phyloP scores from a whole-genome alignment of 2,797 vertebrate genomes.

The Onychomys arenicola region DNA sequence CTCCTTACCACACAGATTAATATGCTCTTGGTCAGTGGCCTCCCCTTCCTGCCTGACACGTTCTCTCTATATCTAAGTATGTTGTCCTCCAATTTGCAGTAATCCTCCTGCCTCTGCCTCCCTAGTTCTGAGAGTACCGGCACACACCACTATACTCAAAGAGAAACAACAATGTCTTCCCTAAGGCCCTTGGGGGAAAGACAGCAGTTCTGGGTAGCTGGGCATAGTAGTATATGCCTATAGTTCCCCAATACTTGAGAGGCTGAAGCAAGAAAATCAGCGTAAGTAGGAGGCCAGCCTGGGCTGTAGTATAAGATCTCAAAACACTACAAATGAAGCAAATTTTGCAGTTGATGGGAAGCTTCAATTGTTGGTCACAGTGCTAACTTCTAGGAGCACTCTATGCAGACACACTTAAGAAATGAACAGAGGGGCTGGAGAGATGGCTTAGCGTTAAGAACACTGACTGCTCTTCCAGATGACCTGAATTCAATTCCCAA shows the following conservation, averaged over 20 bases:
- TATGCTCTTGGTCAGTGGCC: slow-evolving; percentile 18
- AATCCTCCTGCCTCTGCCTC: too few species aligned
- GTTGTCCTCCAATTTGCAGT: not conserved
- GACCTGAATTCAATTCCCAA: too few species aligned
- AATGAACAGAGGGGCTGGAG: not conserved
- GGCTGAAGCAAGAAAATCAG: not conserved
- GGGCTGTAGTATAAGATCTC: not conserved
- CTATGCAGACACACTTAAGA: not conserved
- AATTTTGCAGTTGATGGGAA: not conserved
- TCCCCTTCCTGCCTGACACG: not conserved
- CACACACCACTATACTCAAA: not conserved
- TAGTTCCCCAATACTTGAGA: not conserved
- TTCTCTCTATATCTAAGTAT: not conserved
- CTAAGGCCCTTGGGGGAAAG: slow-evolving; percentile 8
- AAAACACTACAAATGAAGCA: not conserved
- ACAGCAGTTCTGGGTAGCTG: not conserved
- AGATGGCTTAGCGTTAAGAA: too few species aligned
- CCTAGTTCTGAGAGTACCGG: not conserved
- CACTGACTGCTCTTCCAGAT: too few species aligned
- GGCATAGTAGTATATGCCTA: not conserved
- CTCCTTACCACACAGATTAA: slow-evolving; percentile 1
- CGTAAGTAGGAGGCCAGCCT: not conserved
- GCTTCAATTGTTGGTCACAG: slow-evolving; percentile 43
- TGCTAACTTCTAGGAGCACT: not conserved
- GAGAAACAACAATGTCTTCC: not conserved